These are phyloP conservation scores for Heterochromis multidens DNA, from an alignment of 2,113 vertebrate species.

Conservation along the genomic window DNA sequence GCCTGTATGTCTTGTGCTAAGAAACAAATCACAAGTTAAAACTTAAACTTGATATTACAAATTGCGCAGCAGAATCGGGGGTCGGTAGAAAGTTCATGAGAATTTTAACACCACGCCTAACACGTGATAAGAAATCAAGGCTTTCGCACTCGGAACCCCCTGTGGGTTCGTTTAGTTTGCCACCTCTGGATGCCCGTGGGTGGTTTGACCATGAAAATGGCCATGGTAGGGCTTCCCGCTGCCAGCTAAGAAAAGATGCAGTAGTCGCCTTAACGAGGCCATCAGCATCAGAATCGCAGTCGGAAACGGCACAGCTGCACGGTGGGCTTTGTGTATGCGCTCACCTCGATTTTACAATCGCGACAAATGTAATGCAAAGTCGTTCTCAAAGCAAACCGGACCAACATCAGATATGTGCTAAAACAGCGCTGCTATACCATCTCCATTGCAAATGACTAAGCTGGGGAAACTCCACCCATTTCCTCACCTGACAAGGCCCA, in stretches of 20 bases:
- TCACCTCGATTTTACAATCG: constrained; percentile 41
- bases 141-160: constrained; percentile 46
- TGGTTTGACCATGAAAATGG: constrained; percentile 81
- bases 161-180: constrained; percentile 75
- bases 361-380: constrained; percentile 28
- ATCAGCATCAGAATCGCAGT: constrained; percentile 80
- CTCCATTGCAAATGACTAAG: constrained; percentile 73
- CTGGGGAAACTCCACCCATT: constrained; percentile 60
- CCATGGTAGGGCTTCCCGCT: constrained; percentile 65
- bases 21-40: neutral
- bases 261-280: constrained; percentile 71
- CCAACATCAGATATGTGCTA: constrained; percentile 61
- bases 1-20: neutral
- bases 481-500: constrained; percentile 57
- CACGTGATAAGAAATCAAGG: constrained; percentile 50
- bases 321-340: constrained; percentile 46
- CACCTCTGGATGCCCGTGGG: constrained; percentile 74
- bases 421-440: constrained; percentile 47
- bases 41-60: neutral
- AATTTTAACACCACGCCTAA: constrained; percentile 63
- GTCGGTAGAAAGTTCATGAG: neutral
- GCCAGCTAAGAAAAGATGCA: constrained; percentile 57
- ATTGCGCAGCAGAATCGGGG: constrained; percentile 26
- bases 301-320: constrained; percentile 76
- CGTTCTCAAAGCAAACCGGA: constrained; percentile 52